Conservation (phyloP, 2,113 vertebrate species). For the Helogale parvula region DNA sequence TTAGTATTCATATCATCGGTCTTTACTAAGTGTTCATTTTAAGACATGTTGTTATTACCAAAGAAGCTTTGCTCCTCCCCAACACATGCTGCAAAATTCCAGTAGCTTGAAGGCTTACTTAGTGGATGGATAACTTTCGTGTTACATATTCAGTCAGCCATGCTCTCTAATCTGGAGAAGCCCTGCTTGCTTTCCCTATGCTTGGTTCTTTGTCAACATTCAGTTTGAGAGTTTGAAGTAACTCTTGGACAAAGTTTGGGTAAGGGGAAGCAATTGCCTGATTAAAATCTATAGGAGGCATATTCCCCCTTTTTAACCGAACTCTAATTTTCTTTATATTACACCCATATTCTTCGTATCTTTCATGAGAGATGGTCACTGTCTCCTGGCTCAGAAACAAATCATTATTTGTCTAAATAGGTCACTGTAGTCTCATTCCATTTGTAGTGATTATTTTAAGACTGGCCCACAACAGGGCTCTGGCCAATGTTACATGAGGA, state of each 20-base stretch:
- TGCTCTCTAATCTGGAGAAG: neutral
- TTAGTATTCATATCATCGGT: neutral
- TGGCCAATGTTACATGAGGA: neutral
- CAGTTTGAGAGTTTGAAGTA: neutral
- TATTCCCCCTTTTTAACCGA: neutral
- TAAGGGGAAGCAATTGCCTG: accelerated
- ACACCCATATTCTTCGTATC: neutral
- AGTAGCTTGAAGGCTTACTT: neutral
- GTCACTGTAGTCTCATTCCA: neutral
- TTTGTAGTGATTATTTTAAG: neutral
- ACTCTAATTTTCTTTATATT: neutral
- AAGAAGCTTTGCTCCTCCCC: neutral
- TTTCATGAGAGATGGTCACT: neutral
- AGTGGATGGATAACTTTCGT: neutral
- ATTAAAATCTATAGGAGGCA: neutral
- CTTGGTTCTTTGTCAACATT: neutral
- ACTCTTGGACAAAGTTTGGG: neutral
- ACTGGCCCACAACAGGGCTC: neutral
- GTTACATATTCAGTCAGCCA: neutral
- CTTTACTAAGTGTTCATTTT: neutral
- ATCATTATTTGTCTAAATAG: neutral
- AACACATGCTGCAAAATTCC: neutral
- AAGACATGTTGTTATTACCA: neutral
- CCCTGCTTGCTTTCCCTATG: neutral
- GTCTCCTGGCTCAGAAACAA: neutral